Evolutionary conservation across 2,113 vertebrate genomes (phyloP).

Genomic region (Buteo buteo): DNA sequence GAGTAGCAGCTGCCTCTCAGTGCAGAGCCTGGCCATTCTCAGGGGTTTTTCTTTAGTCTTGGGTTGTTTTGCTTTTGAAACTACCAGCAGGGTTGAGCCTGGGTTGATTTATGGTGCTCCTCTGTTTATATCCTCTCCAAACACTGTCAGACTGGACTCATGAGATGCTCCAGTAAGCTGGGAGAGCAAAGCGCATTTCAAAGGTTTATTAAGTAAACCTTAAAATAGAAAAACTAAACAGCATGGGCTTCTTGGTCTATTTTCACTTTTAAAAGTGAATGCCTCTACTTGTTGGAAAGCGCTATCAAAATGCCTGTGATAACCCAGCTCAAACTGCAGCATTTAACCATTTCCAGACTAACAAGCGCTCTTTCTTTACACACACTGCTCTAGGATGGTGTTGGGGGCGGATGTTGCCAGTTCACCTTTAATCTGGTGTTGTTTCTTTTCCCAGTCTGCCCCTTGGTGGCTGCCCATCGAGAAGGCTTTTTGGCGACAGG

Average conservation of each 20-base stretch:
- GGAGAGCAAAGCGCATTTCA: background rate
- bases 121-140: background rate
- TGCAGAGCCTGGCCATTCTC: background rate
- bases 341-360: background rate
- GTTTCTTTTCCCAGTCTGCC: constrained; percentile 74
- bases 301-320: background rate
- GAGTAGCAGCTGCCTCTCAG: background rate
- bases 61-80: background rate
- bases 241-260: background rate
- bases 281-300: background rate
- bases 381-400: background rate
- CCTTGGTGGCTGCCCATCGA: constrained; percentile 95
- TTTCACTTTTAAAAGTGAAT: background rate
- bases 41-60: background rate
- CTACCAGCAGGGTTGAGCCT: background rate
- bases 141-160: background rate
- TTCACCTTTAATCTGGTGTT: background rate
- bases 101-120: background rate
- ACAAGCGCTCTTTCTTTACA: background rate
- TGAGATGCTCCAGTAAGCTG: background rate
- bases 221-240: background rate
- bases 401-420: fast-evolving
- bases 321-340: background rate
- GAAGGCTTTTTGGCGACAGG: constrained; percentile 93
- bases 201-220: background rate